Base-by-base conservation (phyloP, 1,140 invertebrate species). In the Drosophila navojoa region DNA sequence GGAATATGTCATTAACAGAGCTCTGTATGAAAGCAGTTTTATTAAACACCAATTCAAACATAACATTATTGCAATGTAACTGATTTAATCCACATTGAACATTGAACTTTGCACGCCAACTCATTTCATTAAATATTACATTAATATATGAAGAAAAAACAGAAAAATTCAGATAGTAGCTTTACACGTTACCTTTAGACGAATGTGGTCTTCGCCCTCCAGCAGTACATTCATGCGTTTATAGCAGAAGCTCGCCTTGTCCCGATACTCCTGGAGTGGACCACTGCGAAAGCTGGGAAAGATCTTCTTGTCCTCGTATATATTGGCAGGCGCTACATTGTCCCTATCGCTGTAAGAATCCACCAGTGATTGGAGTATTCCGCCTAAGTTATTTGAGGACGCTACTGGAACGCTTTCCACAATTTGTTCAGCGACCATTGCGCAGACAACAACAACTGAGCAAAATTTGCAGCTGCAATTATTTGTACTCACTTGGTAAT, bases 161-260 rank as follows among this genome's bases (percentile, higher is more conserved):
- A 1, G 19, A 15, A 0, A 11, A 16, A 4, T 16, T 15, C 1
- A 16, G n/a, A n/a, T 16, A 7, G 0, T 35, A 15, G 4, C n/a
- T 13, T 16, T 38, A 9, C n/a, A 59, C 25, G 32, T 59, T 93
- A 95, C 95, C 92, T 95, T 94, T 50, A 93, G 91, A 61, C 93
- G 85, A n/a, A 95, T 90, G 47, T 91, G 90, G 9, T 93, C 93
- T 49, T 93, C 92, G 40, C 93, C 95, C 77, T 97, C 95, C 19
- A 97, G 93, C 75, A 95, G 92, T 3, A 96, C 66, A 91, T 95
- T 96, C 93, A 98, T 94, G 61, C 94, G 94, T 79, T 96, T 96
- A 96, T 97, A 98, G 87, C 97, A 94, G 91, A 98, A 98, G 3
- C 95, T 94, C 1, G 96, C 95, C 71, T 94, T 93, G 60, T 95